phyloP scores from a whole-genome alignment of 2,797 vertebrate genomes.

The Chrysocyon brachyurus region DNA sequence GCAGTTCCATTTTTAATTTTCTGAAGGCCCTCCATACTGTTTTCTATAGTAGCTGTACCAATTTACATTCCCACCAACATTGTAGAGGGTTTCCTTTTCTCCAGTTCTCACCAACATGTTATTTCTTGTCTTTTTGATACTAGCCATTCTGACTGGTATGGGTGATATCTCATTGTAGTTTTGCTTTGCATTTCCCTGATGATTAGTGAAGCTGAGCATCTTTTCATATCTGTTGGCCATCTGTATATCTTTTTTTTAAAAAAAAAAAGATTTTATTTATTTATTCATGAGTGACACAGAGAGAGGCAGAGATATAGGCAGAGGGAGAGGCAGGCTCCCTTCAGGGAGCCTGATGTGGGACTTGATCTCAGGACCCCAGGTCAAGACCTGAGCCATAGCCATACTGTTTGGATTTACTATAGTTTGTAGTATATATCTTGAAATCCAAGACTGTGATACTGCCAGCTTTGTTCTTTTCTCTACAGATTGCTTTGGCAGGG shows the following conservation, averaged over 20 bases:
- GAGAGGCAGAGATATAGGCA: neutral
- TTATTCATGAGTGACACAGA: neutral
- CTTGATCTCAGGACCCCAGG: neutral
- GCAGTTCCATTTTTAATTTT: no score
- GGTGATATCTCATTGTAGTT: no score
- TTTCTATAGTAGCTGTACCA: no score
- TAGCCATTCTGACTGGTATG: no score
- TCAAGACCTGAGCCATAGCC: neutral
- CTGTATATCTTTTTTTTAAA: neutral
- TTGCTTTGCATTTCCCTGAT: no score
- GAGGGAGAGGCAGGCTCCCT: neutral
- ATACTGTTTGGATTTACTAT: neutral
- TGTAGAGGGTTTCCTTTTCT: no score
- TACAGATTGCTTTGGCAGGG: neutral
- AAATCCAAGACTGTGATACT: neutral
- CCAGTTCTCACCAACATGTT: no score
- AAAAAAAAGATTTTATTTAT: neutral
- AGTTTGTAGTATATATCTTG: neutral
- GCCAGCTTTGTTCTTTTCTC: neutral
- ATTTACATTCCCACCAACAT: no score
- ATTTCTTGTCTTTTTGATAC: no score
- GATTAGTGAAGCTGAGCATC: no score
- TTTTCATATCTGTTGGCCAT: no score
- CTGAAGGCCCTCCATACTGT: no score
- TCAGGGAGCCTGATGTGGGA: neutral